These are phyloP conservation scores for Benitochromis conjunctus DNA, from an alignment of 2,113 vertebrate genomes.

Conservation along the genomic window DNA sequence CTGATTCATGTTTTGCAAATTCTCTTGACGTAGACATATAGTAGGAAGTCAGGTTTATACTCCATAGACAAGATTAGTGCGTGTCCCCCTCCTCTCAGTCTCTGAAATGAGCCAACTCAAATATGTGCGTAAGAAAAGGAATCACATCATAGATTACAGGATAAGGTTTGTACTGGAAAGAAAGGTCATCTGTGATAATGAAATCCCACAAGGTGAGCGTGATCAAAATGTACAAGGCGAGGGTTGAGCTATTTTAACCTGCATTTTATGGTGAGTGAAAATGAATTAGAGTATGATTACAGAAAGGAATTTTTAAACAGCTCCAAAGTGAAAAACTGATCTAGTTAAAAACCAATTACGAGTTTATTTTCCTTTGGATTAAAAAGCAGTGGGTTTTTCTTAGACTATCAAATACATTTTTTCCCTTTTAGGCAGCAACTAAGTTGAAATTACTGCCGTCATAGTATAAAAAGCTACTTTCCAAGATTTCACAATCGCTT, in stretches of 20 bases:
- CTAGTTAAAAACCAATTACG: neutral
- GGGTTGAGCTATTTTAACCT: neutral
- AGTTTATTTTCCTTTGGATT: neutral
- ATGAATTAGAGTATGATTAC: neutral
- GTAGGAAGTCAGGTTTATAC: neutral
- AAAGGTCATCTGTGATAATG: constrained; percentile 27
- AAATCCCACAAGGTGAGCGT: constrained; percentile 24
- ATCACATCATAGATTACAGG: neutral
- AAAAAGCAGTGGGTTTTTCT: neutral
- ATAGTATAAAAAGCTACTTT: neutral
- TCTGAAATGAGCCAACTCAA: constrained; percentile 30
- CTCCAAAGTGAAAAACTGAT: neutral
- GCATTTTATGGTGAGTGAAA: neutral
- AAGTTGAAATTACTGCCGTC: neutral
- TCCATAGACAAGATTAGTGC: neutral
- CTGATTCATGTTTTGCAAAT: constrained; percentile 26
- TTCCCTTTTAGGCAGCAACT: neutral
- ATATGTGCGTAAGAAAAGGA: neutral
- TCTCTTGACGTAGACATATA: neutral
- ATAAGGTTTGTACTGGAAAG: neutral
- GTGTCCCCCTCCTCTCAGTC: neutral
- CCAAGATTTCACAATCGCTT: neutral
- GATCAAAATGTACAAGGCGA: neutral
- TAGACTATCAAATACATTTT: neutral
- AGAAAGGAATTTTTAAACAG: neutral